Evolutionary conservation across 2,888 invertebrate species (phyloP), one percentile per base, ranked within the genome.

Genomic region (Aleiodes testaceus): DNA sequence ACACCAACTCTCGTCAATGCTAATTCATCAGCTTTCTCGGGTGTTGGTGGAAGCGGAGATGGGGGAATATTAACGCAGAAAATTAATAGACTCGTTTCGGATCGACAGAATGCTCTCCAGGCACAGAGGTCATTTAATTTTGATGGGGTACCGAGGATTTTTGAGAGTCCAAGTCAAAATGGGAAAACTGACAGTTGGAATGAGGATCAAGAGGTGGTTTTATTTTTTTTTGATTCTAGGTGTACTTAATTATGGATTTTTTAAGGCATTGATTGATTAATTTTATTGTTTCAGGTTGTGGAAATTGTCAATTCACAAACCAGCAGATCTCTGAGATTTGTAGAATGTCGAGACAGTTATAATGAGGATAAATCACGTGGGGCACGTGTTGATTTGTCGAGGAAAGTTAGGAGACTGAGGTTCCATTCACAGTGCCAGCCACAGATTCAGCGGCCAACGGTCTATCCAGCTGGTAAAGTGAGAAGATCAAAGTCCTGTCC

Each of bases 401-500:
- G 90, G 73, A 88, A 90, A 49, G 89, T 91, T 50, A 89, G 89
- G 78, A 88, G 92, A 9, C 88, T 91, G 76, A 89, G 92, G 30
- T 90, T 90, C 84, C 90, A 91, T 80, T 93, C 92, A 80, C 92
- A 92, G 75, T 92, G 91, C 81, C 89, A 89, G 73, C 87, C 89
- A 52, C 63, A 49, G 22, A 50, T 52, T 6, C 18, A 30, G 22
- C n/a, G 22, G 7, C 49, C 47, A 65, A 9, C 44, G 45, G 16
- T 9, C 9, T 64, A 74, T 77, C 63, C 82, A 78, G 66, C 80
- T 82, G 3, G 45, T n/a, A 87, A 89, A 80, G 89, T 92, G 55
- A 89, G 91, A 30, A 88, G 92, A 69, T 90, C 92, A n/a, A 90
- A 90, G 79, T 93, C 93, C 2, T 93, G 92, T 78, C 92, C 93